A percentile compares a stretch with the other conserved stretches of the same genome.
Conservation (phyloP, 2,113 vertebrate species). For the Spea bombifrons region DNA sequence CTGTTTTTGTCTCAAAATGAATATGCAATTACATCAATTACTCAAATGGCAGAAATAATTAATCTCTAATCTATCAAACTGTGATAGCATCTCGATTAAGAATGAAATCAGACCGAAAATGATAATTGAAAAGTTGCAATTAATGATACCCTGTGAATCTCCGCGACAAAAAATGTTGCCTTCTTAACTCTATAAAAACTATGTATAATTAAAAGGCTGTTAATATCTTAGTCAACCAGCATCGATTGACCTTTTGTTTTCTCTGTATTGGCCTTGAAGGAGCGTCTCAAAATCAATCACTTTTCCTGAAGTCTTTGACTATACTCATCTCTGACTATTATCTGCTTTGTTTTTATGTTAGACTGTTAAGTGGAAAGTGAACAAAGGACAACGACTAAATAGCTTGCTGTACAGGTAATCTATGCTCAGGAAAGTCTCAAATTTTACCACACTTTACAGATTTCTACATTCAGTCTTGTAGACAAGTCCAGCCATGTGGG, state of each 20-base stretch:
- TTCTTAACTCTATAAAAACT: not conserved
- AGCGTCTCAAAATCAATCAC: too few species aligned
- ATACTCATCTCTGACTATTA: not conserved
- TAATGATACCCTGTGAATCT: not conserved
- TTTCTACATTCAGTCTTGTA: too few species aligned
- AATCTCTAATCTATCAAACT: not conserved
- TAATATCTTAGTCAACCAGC: not conserved
- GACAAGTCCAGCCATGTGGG: too few species aligned
- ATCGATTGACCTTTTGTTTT: not conserved
- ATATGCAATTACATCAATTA: not conserved
- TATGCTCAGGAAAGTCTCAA: too few species aligned
- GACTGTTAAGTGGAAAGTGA: not conserved
- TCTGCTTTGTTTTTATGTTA: not conserved
- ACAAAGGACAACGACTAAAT: too few species aligned
- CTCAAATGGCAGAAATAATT: not conserved
- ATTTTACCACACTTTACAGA: too few species aligned
- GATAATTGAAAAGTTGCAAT: not conserved
- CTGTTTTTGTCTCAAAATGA: not conserved
- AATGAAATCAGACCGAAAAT: not conserved
- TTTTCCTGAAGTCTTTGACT: not conserved
- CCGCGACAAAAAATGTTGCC: not conserved
- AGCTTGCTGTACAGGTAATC: too few species aligned
- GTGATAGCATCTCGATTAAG: not conserved
- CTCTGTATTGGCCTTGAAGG: not conserved
- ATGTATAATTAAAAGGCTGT: not conserved